Conservation (phyloP, 23 tunicate genomes). For the Oikopleura vanhoeffeni region DNA sequence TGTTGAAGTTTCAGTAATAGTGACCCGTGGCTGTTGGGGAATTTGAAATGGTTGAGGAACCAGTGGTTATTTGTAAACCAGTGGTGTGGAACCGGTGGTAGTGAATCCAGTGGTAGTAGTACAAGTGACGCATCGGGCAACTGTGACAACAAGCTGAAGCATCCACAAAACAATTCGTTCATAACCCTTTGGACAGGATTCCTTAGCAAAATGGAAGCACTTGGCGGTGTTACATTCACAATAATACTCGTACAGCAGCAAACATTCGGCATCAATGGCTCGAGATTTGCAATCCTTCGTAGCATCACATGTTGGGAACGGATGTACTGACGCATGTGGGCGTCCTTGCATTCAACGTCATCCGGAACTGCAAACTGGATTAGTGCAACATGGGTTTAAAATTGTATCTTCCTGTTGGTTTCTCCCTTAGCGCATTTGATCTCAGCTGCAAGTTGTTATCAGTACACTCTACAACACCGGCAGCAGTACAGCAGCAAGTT, state of each 20-base stretch:
- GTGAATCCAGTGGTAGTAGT: too few species aligned
- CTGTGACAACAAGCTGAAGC: neutral
- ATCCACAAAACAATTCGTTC: conserved; percentile 29
- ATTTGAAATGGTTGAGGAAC: neutral
- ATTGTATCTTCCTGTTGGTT: neutral
- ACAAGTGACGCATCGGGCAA: neutral
- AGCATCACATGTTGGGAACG: neutral
- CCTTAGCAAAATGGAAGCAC: conserved; percentile 32
- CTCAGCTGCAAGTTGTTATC: neutral
- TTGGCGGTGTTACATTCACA: conserved; percentile 31
- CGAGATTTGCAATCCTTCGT: neutral
- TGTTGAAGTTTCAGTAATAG: neutral
- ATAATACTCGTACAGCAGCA: conserved; percentile 31
- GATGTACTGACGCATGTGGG: neutral
- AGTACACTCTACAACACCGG: neutral
- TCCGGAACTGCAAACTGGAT: neutral
- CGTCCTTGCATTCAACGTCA: neutral
- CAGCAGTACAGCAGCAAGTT: conserved; percentile 14
- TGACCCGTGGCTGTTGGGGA: neutral
- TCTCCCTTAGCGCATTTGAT: too few species aligned
- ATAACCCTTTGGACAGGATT: conserved; percentile 36
- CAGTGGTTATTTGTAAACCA: too few species aligned
- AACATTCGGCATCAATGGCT: conserved; percentile 17
- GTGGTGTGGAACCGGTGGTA: too few species aligned
- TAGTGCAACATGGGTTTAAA: neutral